A percentile compares a stretch with the other conserved stretches of the same genome.
Evolutionary conservation across 2,113 vertebrate species (phyloP).

Genomic region (Oxyura jamaicensis): DNA sequence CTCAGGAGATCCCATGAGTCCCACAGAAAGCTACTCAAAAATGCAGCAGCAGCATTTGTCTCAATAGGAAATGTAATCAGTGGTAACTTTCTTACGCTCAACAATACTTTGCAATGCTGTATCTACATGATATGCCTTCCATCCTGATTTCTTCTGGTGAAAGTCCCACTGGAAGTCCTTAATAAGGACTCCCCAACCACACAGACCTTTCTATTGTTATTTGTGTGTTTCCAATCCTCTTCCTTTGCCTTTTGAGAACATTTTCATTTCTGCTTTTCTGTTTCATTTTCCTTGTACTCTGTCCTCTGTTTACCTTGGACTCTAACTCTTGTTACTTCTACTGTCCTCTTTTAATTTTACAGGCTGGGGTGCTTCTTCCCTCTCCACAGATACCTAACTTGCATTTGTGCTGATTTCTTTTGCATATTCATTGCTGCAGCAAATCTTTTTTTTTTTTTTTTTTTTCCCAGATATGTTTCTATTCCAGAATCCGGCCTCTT

Average conservation of each 20-base stretch:
- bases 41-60: neutral
- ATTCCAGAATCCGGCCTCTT: neutral
- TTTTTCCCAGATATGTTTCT: neutral
- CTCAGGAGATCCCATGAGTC: neutral
- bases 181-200: neutral
- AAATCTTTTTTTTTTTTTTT: neutral
- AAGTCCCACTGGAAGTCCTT: neutral
- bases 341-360: neutral
- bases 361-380: neutral
- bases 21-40: neutral
- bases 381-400: neutral
- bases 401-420: neutral
- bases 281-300: neutral
- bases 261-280: neutral
- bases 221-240: neutral
- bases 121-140: neutral
- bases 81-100: neutral
- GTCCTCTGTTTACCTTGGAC: neutral
- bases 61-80: neutral
- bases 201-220: neutral
- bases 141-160: neutral
- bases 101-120: neutral
- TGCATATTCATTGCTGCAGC: neutral
- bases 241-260: neutral
- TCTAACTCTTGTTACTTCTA: neutral